phyloP scores from a whole-genome alignment of 2,113 vertebrate species.

The Labeo rohita region DNA sequence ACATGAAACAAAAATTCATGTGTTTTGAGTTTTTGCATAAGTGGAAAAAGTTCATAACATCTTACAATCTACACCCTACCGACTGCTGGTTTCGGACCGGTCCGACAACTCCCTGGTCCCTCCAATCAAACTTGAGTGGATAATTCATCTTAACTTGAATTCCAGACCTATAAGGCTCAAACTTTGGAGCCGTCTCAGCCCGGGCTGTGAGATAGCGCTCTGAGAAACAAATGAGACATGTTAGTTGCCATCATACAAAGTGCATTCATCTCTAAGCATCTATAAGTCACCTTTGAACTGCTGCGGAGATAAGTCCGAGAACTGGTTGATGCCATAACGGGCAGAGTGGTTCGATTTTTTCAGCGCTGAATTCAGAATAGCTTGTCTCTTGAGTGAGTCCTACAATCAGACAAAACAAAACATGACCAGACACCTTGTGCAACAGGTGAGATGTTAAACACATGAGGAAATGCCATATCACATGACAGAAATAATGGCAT shows the following conservation, averaged over 20 bases:
- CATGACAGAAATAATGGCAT: not conserved
- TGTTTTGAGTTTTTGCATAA: not conserved
- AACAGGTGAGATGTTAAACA: not conserved
- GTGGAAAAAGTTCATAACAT: not conserved
- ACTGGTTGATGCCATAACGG: conserved; percentile 87
- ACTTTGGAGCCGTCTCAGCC: conserved; percentile 71
- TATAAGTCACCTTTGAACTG: conserved; percentile 84
- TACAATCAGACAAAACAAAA: conserved; percentile 57
- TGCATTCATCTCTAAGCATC: not conserved
- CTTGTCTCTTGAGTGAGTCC: conserved; percentile 80
- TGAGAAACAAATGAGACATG: conserved; percentile 62
- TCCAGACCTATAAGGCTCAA: conserved; percentile 56
- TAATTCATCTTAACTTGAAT: conserved; percentile 59
- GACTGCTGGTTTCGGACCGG: conserved; percentile 84
- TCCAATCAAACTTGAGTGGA: conserved; percentile 89
- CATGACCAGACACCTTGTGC: not conserved
- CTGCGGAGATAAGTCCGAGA: conserved; percentile 85
- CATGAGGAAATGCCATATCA: not conserved
- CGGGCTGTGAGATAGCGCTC: conserved; percentile 82
- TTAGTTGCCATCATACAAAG: not conserved
- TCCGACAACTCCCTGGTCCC: conserved; percentile 83
- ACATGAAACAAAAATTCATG: conserved; percentile 9
- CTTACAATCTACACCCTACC: conserved; percentile 71
- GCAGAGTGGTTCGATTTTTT: conserved; percentile 68
- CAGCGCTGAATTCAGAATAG: conserved; percentile 74